Base-by-base conservation (phyloP, 1,140 invertebrate species). In the Harpegnathos saltator region DNA sequence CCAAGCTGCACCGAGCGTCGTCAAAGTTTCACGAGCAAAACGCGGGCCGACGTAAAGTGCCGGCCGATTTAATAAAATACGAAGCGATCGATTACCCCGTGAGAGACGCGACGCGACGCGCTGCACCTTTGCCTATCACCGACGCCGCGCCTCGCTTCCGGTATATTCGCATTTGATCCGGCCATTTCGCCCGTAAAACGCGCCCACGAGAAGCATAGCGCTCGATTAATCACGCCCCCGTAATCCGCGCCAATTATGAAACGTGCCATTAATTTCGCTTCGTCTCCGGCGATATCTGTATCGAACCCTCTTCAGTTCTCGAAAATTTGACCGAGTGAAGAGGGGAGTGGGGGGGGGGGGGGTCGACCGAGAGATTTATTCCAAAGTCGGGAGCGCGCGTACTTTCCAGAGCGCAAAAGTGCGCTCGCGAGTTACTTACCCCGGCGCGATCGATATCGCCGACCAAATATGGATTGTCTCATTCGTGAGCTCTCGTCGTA, bases 21-120 rank as follows among this genome's bases (percentile, higher is more conserved):
- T 80, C 52, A 69, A 80, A 80, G 63, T 69, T 80, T 58, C 75
- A 29, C 44, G 75, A 68, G 62, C 26, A 56, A 68, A 56, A 78
- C 75, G 65, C 44, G 69, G 44, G 22, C 26, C 50, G 69, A 80
- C 63, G 66, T 15, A 26, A 69, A 80, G 29, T 22, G 63, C 12
- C 11, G 50, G n/a, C 26, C 22, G 73, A 4, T 80, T 69, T 56
- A 80, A 80, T 80, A 78, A 78, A 78, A 78, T 69, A 78, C 52
- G 33, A 58, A 14, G 22, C 63, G 56, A 78, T 78, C 75, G 75
- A 78, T 78, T 78, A 56, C 52, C 75, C n/a, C n/a, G n/a, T n/a
- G n/a, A n/a, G n/a, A n/a, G n/a, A n/a, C n/a, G n/a, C n/a, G n/a
- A n/a, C n/a, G 17, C 75, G 17, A 7, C 19, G 38, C n/a, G 3